Conservation (phyloP, 2,888 invertebrate species). For the Acleris literana region DNA sequence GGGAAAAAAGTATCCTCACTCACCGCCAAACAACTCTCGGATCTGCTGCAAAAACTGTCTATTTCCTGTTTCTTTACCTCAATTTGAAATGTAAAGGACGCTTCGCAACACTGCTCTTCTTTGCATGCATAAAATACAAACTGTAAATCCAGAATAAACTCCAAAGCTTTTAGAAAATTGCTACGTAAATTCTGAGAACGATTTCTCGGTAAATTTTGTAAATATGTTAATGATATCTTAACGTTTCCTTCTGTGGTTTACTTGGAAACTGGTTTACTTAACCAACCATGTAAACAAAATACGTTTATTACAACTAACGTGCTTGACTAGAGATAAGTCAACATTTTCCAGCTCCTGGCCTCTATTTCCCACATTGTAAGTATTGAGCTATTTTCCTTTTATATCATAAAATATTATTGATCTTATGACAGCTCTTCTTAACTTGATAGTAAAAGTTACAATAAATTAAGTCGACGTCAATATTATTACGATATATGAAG, state of each 20-base stretch:
- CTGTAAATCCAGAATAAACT: conserved; percentile 42
- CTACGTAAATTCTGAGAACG: conserved; percentile 16
- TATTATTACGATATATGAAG: no score
- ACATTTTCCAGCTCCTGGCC: no score
- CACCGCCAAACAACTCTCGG: conserved; percentile 3
- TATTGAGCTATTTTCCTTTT: no score
- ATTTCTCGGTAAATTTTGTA: conserved; percentile 2
- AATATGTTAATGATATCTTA: conserved; percentile 1
- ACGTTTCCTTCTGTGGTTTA: not conserved
- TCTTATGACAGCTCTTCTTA: no score
- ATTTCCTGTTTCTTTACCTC: conserved; percentile 37
- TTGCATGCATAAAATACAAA: conserved; percentile 45
- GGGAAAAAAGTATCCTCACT: not conserved
- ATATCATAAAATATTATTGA: no score
- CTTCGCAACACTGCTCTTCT: conserved; percentile 42
- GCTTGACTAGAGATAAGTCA: no score
- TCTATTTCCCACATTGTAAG: no score
- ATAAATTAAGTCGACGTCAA: no score
- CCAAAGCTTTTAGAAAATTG: conserved; percentile 28
- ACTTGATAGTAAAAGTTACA: no score
- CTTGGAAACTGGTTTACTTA: not conserved
- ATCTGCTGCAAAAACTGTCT: conserved; percentile 18
- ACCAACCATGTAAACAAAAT: no score
- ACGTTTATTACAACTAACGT: no score
- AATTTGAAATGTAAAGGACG: conserved; percentile 44